Conservation (phyloP, 2,113 vertebrate genomes). For the Jacana jacana region DNA sequence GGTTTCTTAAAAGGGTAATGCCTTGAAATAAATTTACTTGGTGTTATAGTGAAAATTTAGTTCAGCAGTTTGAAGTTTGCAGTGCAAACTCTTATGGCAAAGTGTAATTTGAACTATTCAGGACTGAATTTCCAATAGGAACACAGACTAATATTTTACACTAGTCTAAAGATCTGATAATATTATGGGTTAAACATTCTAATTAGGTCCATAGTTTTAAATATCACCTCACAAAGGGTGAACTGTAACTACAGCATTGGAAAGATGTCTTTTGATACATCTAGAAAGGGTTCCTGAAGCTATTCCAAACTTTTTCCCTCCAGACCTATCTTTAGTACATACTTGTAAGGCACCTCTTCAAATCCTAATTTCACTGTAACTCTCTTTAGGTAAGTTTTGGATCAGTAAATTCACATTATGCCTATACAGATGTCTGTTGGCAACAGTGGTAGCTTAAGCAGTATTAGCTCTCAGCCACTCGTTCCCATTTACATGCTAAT, state of each 20-base stretch:
- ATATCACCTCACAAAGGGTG: not conserved
- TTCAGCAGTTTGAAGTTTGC: not conserved
- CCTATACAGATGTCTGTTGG: not conserved
- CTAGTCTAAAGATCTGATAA: not conserved
- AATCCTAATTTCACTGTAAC: not conserved
- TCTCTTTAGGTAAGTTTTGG: not conserved
- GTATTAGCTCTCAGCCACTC: not conserved
- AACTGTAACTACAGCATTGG: not conserved
- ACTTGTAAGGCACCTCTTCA: not conserved
- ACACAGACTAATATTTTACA: not conserved
- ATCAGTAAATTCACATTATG: not conserved
- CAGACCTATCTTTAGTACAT: not conserved
- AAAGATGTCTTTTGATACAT: not conserved
- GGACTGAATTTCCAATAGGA: not conserved
- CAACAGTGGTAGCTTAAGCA: not conserved
- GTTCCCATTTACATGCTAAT: not conserved
- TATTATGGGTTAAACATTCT: not conserved
- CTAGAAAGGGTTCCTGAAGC: not conserved
- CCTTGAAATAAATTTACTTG: not conserved
- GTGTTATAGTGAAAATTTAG: not conserved
- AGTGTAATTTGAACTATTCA: not conserved
- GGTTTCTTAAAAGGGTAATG: not conserved
- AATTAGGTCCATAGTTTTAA: not conserved
- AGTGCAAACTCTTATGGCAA: not conserved
- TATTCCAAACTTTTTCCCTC: not conserved